Percentiles rank a stretch among this genome's conserved stretches.
These are phyloP conservation scores for Tipula lateralis DNA, from an alignment of 2,888 invertebrate genomes.

Conservation along the genomic window DNA sequence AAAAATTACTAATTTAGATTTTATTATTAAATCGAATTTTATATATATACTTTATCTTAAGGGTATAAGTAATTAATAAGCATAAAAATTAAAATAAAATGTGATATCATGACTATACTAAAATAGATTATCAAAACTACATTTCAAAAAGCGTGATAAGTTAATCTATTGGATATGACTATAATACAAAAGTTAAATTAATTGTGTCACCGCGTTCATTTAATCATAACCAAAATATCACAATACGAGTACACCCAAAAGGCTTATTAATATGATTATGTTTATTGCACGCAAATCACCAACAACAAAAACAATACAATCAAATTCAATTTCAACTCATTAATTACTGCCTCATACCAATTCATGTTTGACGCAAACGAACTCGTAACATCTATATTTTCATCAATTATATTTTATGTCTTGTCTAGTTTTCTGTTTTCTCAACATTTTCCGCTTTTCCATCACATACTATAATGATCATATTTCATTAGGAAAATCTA, in stretches of 20 bases:
- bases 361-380: background rate
- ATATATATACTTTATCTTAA: no score
- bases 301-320: background rate
- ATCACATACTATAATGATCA: background rate
- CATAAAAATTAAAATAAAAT: no score
- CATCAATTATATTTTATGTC: background rate
- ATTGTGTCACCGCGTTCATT: background rate
- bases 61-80: no score
- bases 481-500: conserved; percentile 1
- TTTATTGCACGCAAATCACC: background rate
- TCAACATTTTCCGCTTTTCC: background rate
- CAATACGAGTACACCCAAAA: background rate
- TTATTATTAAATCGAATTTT: no score
- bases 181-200: background rate
- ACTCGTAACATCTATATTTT: background rate
- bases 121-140: no score
- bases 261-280: background rate
- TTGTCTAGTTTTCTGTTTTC: background rate
- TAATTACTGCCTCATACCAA: background rate
- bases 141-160: no score
- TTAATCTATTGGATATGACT: no score
- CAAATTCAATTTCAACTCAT: background rate
- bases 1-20: no score
- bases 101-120: no score
- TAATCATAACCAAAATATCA: background rate